These are phyloP conservation scores for Chionoecetes opilio DNA, from an alignment of 1,140 invertebrate genomes.

Conservation along the genomic window DNA sequence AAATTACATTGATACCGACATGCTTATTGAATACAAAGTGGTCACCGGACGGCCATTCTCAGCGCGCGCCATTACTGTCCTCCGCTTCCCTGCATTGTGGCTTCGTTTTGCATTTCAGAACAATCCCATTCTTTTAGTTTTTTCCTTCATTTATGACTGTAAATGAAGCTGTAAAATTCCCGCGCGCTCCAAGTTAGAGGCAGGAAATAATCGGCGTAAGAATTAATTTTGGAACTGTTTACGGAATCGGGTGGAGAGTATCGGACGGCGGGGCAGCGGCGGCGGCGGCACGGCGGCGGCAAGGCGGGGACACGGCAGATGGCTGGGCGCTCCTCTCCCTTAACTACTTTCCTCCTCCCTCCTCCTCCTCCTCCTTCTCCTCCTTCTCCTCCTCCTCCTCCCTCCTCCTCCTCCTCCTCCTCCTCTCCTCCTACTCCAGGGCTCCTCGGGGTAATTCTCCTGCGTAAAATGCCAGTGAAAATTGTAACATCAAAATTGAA, in stretches of 20 bases:
- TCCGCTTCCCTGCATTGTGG: constrained; percentile 56
- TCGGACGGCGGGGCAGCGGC: neutral
- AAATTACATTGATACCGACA: constrained; percentile 80
- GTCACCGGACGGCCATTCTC: constrained; percentile 78
- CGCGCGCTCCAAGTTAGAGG: neutral
- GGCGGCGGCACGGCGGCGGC: constrained; percentile 34
- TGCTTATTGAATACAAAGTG: constrained; percentile 80
- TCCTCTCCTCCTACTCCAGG: neutral
- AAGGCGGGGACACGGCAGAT: constrained; percentile 53
- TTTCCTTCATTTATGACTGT: neutral
- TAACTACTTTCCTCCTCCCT: neutral
- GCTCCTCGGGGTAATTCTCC: neutral
- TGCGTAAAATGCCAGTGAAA: constrained; percentile 38
- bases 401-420: neutral
- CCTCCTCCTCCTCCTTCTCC: constrained; percentile 7
- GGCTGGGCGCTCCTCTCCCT: constrained; percentile 46
- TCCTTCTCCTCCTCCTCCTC: constrained; percentile 36
- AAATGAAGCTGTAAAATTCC: constrained; percentile 10
- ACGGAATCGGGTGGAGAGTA: neutral
- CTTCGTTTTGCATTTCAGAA: constrained; percentile 39
- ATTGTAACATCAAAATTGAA: constrained; percentile 65
- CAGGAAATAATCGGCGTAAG: neutral
- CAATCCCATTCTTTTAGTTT: neutral
- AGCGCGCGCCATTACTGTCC: constrained; percentile 73
- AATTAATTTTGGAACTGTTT: constrained; percentile 23